These are phyloP conservation scores for Poeciliopsis infans DNA, from an alignment of 2,797 vertebrate genomes.

Conservation along the genomic window DNA sequence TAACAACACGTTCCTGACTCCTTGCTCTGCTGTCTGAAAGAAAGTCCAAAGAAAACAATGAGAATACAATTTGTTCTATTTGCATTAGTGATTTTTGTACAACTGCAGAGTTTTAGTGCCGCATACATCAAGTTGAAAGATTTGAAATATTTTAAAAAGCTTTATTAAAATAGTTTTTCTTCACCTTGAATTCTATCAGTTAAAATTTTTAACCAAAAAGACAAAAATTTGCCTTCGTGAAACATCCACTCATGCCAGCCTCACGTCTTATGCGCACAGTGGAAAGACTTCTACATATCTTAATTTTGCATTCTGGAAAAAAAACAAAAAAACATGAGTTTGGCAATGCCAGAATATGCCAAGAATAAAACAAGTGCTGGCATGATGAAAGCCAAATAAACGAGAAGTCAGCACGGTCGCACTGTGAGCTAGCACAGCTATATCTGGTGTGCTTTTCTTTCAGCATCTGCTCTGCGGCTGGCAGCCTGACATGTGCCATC, in stretches of 20 bases:
- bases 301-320: slow-evolving; percentile 4
- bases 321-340: neutral
- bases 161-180: neutral
- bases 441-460: slow-evolving; percentile 52
- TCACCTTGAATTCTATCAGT: slow-evolving; percentile 10
- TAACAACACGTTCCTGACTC: neutral
- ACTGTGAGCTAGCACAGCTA: slow-evolving; percentile 54
- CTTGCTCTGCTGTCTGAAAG: neutral
- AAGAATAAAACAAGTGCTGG: slow-evolving; percentile 20
- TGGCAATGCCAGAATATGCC: slow-evolving; percentile 19
- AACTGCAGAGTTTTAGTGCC: neutral
- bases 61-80: neutral
- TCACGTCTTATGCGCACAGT: slow-evolving; percentile 18
- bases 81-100: neutral
- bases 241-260: slow-evolving; percentile 31
- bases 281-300: slow-evolving; percentile 23
- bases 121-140: neutral
- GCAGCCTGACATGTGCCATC: slow-evolving; percentile 61
- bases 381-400: slow-evolving; percentile 47
- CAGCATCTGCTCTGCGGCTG: slow-evolving; percentile 44
- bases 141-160: neutral
- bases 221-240: slow-evolving; percentile 12
- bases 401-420: slow-evolving; percentile 49
- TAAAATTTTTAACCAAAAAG: neutral
- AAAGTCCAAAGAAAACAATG: slow-evolving; percentile 1